Evolutionary conservation across 2,888 invertebrate species (phyloP).

Genomic region (Lottia scabra): DNA sequence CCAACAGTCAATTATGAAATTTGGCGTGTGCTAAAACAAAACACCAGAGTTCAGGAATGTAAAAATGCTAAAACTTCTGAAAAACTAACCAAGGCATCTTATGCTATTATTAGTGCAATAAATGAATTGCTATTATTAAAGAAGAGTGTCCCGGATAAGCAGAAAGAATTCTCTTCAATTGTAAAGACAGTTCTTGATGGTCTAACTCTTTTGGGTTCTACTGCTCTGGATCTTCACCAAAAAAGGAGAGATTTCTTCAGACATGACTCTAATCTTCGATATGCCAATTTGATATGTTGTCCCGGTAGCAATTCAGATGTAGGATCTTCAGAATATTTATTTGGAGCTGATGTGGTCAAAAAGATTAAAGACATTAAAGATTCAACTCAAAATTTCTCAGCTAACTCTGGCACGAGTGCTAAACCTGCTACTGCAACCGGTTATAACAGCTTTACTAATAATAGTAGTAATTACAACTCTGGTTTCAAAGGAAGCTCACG

Average conservation of each 20-base stretch:
- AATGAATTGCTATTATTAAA: background rate
- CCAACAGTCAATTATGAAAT: background rate
- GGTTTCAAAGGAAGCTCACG: background rate
- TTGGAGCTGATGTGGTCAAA: background rate
- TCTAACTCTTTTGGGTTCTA: background rate
- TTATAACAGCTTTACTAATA: too few relatives aligned
- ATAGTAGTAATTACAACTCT: background rate
- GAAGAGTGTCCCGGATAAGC: background rate
- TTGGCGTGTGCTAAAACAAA: background rate
- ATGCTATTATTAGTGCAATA: background rate
- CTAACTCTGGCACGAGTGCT: background rate
- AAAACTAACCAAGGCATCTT: background rate
- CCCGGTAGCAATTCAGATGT: background rate
- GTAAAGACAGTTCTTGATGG: background rate
- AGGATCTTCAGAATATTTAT: background rate
- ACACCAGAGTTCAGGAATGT: background rate
- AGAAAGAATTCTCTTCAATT: background rate
- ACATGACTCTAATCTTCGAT: background rate
- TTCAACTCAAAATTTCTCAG: background rate
- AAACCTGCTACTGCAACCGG: background rate
- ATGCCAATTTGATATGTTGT: background rate
- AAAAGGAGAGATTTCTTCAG: background rate
- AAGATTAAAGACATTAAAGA: background rate
- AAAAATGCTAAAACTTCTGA: background rate
- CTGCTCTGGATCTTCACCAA: background rate